Evolutionary conservation across 1,140 invertebrate species (phyloP), one percentile per base, ranked within the genome.

Genomic region (Zophobas atratus): DNA sequence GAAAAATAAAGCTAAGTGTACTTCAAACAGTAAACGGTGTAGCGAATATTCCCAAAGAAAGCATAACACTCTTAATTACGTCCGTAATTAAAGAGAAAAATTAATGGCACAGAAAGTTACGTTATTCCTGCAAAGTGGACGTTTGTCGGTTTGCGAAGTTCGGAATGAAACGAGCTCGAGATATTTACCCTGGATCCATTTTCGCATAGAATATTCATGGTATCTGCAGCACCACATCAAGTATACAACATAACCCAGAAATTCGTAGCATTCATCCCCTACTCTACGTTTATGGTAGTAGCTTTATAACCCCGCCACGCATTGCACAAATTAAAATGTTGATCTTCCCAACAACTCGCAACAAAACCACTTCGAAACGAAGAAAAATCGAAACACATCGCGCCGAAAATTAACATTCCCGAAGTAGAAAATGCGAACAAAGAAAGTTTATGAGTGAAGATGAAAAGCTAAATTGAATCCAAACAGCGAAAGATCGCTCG

Each of bases 171-270:
- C 39, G 60, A 43, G 38, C 39, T 56, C n/a, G 51, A 74, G 46
- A 74, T 55, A 74, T 57, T 74, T 57, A 70, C 41, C 35, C 76
- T 72, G 70, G 35, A 55, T 57, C 67, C 41, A 70, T 60, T 74
- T 46, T 53, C 41, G 63, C 73, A 79, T 79, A 70, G 78, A 79
- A 79, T 79, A 79, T 79, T 79, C 78, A 79, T 79, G 78, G 78
- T 75, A 79, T 79, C 74, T 76, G 78, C 78, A 79, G 77, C 48
- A 34, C 51, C 35, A 70, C 60, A 75, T 76, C 55, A 79, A 79
- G 78, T 76, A 71, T 76, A 76, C 70, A 75, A 67, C 36, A 67
- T 73, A 70, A 43, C 71, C 71, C 36, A 55, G 71, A 74, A 74
- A 43, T 74, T 57, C 51, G 55, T 46, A 49, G 55, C 51, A 32